Percentiles rank a stretch among this genome's conserved stretches.
Evolutionary conservation across 2,797 vertebrate genomes (phyloP).

Genomic region (Bradypus variegatus): DNA sequence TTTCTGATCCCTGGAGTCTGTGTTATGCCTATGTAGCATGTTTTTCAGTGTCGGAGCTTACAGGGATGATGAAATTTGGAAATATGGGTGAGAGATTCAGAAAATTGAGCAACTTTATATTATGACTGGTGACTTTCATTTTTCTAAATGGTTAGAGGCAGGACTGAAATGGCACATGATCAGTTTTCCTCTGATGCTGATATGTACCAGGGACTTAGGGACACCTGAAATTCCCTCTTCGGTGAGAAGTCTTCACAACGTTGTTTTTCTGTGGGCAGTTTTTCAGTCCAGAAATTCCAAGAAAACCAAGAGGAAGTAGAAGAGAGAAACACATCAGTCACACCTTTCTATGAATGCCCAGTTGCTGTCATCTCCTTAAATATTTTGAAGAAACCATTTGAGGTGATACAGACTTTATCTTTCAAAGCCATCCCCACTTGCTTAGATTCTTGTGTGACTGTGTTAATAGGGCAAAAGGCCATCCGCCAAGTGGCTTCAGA

Average conservation of each 20-base stretch:
- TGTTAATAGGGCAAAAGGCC: not conserved
- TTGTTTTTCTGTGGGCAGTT: constrained; percentile 24
- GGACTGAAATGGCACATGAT: not conserved
- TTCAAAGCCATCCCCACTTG: not conserved
- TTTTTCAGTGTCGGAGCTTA: not conserved
- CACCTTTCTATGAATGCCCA: not conserved
- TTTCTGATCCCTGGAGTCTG: not conserved
- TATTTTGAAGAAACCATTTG: not conserved
- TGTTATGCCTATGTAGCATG: not conserved
- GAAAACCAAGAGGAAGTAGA: not conserved
- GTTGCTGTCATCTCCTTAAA: constrained; percentile 24
- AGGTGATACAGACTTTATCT: not conserved
- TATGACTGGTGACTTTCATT: not conserved
- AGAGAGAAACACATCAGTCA: not conserved
- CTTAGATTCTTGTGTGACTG: not conserved
- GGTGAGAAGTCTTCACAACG: not conserved
- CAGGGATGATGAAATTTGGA: not conserved
- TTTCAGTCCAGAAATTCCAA: constrained; percentile 28
- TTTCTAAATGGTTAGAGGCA: not conserved
- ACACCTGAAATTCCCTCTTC: not conserved
- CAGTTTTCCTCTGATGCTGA: not conserved
- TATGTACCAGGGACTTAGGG: constrained; percentile 13
- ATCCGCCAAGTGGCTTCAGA: not conserved
- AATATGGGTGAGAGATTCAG: not conserved
- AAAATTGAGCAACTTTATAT: not conserved